phyloP scores from a whole-genome alignment of 2,888 invertebrate genomes.

The Drosophila kokeensis region DNA sequence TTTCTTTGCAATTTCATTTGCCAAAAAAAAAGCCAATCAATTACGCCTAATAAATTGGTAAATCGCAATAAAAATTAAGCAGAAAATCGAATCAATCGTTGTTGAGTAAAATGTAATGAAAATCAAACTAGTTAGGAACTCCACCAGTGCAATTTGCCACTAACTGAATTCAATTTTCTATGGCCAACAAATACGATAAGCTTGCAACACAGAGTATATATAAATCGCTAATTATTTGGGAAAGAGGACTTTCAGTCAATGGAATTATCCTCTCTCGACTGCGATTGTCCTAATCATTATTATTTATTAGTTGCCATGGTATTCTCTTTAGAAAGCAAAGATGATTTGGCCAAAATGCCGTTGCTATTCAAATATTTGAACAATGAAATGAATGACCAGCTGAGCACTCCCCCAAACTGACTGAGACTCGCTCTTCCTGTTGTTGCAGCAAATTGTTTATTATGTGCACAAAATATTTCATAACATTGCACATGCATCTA shows the following conservation, averaged over 20 bases:
- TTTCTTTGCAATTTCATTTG: not conserved
- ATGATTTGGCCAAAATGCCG: slow-evolving; percentile 29
- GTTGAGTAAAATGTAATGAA: not conserved
- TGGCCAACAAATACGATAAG: not conserved
- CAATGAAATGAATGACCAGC: slow-evolving; percentile 54
- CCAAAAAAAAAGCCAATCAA: not conserved
- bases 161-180: too few species aligned
- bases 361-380: slow-evolving; percentile 59
- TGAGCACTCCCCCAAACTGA: not conserved
- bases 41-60: not conserved
- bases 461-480: slow-evolving; percentile 55
- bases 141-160: too few species aligned
- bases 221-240: not conserved
- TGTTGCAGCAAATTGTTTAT: slow-evolving; percentile 50
- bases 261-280: slow-evolving; percentile 18
- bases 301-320: not conserved
- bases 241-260: not conserved
- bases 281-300: not conserved
- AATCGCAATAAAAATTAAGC: not conserved
- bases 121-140: not conserved
- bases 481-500: slow-evolving; percentile 23
- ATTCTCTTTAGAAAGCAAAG: slow-evolving; percentile 15
- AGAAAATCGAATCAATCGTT: not conserved
- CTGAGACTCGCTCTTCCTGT: not conserved
- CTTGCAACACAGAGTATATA: not conserved